Conservation (phyloP, 2,797 vertebrate genomes). For the Calcarius lapponicus region DNA sequence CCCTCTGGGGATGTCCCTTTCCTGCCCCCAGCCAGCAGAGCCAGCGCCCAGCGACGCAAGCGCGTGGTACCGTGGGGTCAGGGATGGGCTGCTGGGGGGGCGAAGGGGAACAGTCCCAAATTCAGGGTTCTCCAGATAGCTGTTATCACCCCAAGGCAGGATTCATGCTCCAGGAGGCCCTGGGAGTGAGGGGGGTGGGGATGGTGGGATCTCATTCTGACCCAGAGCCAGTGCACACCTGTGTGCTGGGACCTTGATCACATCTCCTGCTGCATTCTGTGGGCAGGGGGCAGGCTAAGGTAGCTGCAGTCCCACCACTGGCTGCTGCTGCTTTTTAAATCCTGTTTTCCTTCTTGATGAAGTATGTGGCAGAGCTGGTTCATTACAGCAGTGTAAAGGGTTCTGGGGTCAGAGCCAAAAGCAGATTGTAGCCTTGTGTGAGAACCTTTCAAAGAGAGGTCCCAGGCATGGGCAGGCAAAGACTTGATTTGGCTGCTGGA, state of each 20-base stretch:
- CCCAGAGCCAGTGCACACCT: not conserved
- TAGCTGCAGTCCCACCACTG: not conserved
- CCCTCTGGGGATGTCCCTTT: not conserved
- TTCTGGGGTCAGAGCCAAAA: not conserved
- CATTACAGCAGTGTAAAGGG: not conserved
- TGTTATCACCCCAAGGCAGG: not conserved
- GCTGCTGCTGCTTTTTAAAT: not conserved
- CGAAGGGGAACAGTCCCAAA: accelerated
- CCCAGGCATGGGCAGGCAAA: not conserved
- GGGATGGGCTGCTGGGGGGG: not conserved
- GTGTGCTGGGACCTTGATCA: accelerated
- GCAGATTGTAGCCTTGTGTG: not conserved
- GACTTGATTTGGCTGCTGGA: not conserved
- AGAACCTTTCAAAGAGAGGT: not conserved
- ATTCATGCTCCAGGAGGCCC: not conserved
- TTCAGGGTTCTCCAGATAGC: not conserved
- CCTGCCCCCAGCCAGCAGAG: not conserved
- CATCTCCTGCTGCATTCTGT: not conserved
- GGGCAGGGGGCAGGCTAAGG: not conserved
- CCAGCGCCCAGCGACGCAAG: slow-evolving; percentile 31
- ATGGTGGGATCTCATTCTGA: not conserved
- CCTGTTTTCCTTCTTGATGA: not conserved
- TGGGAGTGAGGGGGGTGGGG: not conserved
- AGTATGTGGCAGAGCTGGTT: not conserved
- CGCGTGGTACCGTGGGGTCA: not conserved